A percentile compares a stretch with the other conserved stretches of the same genome.
These are phyloP conservation scores for Tinea pellionella DNA, from an alignment of 2,888 invertebrate species.

Conservation along the genomic window DNA sequence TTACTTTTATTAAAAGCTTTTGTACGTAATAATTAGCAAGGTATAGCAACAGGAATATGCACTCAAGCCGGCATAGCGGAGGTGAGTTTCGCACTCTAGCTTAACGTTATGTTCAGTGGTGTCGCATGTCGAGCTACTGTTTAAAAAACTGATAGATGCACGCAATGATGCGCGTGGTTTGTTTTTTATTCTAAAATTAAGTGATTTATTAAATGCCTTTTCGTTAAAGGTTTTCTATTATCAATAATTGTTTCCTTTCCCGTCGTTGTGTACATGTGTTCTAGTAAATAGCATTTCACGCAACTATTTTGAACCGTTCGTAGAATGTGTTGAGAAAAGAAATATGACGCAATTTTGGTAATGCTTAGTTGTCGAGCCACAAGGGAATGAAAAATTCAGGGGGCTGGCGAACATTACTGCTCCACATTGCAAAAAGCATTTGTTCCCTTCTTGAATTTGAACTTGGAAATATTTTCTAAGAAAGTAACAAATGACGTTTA, in stretches of 20 bases:
- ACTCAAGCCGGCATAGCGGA: no score
- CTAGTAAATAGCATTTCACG: not conserved
- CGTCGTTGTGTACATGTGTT: not conserved
- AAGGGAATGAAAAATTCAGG: slow-evolving; percentile 69
- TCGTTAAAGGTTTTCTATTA: no score
- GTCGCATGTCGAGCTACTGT: no score
- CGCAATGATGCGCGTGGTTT: no score
- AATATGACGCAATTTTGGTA: slow-evolving; percentile 69
- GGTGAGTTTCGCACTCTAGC: no score
- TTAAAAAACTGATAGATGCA: no score
- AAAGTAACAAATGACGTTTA: slow-evolving; percentile 34
- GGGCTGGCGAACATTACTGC: slow-evolving; percentile 58
- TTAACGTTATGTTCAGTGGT: no score
- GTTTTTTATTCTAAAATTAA: no score
- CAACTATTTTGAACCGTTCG: not conserved
- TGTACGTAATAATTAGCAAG: no score
- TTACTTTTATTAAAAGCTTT: not conserved
- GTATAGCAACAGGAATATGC: no score
- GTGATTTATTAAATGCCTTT: no score
- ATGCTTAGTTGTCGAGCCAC: slow-evolving; percentile 67
- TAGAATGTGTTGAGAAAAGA: slow-evolving; percentile 54
- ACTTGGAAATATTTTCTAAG: slow-evolving; percentile 42
- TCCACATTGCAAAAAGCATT: slow-evolving; percentile 59
- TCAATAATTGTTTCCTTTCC: not conserved
- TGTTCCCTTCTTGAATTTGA: slow-evolving; percentile 48